A percentile compares a stretch with the other conserved stretches of the same genome.
Evolutionary conservation across 2,113 vertebrate genomes (phyloP).

Genomic region (Dromaius novaehollandiae): DNA sequence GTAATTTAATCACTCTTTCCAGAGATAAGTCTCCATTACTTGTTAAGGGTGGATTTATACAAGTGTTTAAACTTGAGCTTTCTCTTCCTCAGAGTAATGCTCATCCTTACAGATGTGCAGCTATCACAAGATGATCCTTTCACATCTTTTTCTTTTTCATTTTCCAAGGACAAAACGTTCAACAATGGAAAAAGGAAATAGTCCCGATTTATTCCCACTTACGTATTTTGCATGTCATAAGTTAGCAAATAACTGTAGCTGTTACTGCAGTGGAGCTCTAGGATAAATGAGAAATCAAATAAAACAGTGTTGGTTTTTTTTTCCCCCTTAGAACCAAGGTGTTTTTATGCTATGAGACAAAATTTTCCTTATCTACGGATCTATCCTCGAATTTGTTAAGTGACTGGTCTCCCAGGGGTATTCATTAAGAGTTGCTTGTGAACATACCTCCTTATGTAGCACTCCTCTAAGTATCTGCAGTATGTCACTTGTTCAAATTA

Average conservation of each 20-base stretch:
- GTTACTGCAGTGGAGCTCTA: background rate
- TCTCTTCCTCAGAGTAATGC: background rate
- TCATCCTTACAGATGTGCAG: background rate
- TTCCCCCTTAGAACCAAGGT: background rate
- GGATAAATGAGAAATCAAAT: background rate
- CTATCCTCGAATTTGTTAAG: background rate
- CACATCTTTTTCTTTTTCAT: background rate
- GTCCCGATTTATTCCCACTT: background rate
- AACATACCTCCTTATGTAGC: background rate
- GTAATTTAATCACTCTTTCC: background rate
- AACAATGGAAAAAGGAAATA: background rate
- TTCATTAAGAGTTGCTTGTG: background rate
- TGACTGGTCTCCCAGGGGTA: background rate
- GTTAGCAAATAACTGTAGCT: background rate
- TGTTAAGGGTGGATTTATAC: background rate
- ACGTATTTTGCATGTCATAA: background rate
- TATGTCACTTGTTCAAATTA: background rate
- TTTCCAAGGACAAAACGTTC: background rate
- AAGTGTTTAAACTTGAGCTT: background rate
- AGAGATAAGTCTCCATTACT: background rate
- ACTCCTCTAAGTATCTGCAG: background rate
- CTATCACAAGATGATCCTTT: background rate
- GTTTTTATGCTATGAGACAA: background rate
- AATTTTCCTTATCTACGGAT: background rate
- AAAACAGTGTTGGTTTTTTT: background rate